These are phyloP conservation scores for Glareola pratincola DNA, from an alignment of 2,113 vertebrate species.

Conservation along the genomic window DNA sequence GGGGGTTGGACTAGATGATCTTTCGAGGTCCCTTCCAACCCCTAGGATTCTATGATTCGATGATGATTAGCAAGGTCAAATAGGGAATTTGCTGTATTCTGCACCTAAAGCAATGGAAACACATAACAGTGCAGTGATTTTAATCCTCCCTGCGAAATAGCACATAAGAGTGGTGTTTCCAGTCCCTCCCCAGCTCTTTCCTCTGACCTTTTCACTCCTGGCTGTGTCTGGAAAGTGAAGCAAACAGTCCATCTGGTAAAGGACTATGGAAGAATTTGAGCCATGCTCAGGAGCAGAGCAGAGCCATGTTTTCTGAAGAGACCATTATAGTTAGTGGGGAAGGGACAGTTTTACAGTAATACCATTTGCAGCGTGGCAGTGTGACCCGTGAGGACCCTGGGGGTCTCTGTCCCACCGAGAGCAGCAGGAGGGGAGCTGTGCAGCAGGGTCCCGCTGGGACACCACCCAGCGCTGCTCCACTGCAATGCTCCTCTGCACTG, in stretches of 20 bases:
- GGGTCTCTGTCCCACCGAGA: not conserved
- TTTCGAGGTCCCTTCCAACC: too few species aligned
- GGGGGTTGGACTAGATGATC: too few species aligned
- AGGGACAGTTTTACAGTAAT: not conserved
- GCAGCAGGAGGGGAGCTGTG: not conserved
- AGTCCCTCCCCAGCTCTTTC: not conserved
- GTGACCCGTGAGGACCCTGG: accelerated
- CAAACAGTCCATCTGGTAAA: not conserved
- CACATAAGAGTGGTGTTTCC: not conserved
- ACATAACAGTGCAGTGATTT: not conserved
- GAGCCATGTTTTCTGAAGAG: not conserved
- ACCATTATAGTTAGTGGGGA: not conserved
- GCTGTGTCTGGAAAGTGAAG: not conserved
- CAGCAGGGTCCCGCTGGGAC: not conserved
- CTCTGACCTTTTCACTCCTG: not conserved
- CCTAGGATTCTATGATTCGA: too few species aligned
- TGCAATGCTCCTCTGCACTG: not conserved
- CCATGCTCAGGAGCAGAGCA: not conserved
- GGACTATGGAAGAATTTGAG: not conserved
- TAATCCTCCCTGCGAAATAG: not conserved
- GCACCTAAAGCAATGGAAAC: not conserved
- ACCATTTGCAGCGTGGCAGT: not conserved
- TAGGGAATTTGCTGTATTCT: not conserved
- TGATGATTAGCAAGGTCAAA: not conserved
- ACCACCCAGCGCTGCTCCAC: not conserved